Evolutionary conservation across 2,888 invertebrate species (phyloP).

Genomic region (Lasioglossum malachurum): DNA sequence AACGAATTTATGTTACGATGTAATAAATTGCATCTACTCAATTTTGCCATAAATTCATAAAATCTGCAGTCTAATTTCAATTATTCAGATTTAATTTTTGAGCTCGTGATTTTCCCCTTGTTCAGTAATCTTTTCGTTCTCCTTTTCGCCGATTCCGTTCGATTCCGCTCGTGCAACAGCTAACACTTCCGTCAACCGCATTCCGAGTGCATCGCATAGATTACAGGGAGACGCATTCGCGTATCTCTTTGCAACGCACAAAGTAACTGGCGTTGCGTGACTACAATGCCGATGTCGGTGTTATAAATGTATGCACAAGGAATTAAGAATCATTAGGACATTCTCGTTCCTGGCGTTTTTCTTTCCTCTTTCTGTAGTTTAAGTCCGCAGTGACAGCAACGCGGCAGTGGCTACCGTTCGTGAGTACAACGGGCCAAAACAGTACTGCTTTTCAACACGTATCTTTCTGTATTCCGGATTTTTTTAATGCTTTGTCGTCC

Average conservation of each 20-base stretch:
- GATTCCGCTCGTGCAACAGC: neutral
- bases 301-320: conserved; percentile 20
- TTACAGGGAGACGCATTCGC: conserved; percentile 12
- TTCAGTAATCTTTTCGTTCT: neutral
- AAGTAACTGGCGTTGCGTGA: conserved; percentile 35
- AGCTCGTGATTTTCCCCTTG: neutral
- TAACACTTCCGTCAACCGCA: neutral
- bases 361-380: neutral
- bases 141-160: neutral
- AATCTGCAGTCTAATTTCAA: neutral
- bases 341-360: neutral
- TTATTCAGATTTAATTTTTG: neutral
- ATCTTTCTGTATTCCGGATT: neutral
- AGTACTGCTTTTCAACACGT: neutral
- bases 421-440: neutral
- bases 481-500: neutral
- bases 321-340: conserved; percentile 8
- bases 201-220: neutral
- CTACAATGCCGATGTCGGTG: conserved; percentile 16
- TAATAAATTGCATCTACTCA: too few relatives aligned
- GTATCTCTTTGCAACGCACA: conserved; percentile 25
- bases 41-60: neutral
- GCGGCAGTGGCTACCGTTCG: neutral
- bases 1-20: too few relatives aligned
- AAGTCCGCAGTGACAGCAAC: neutral